These are phyloP conservation scores for Stomatorhinus walkeri DNA, from an alignment of 2,797 vertebrate species.

Conservation along the genomic window DNA sequence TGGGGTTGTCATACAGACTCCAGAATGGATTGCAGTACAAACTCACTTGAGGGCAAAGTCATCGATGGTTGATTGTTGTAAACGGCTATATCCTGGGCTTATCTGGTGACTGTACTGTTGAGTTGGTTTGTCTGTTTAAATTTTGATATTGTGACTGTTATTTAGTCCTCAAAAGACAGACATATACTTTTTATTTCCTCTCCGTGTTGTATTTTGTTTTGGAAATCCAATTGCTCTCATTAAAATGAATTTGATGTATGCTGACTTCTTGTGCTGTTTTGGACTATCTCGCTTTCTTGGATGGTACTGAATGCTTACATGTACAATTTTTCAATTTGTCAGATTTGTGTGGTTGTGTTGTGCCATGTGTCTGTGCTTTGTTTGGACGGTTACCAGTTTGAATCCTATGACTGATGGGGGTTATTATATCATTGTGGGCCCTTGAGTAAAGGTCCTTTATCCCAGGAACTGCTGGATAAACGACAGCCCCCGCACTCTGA, in stretches of 20 bases:
- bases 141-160: slow-evolving; percentile 26
- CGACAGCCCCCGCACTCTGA: neutral
- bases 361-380: neutral
- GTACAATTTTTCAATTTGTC: neutral
- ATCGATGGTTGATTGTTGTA: slow-evolving; percentile 17
- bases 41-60: slow-evolving; percentile 9
- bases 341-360: neutral
- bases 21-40: slow-evolving; percentile 10
- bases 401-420: neutral
- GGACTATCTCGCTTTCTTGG: neutral
- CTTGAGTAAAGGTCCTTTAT: neutral
- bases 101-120: slow-evolving; percentile 18
- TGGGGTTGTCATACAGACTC: neutral
- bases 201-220: slow-evolving; percentile 23
- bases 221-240: slow-evolving; percentile 19
- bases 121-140: slow-evolving; percentile 20
- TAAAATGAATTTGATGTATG: slow-evolving; percentile 23
- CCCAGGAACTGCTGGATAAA: neutral
- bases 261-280: slow-evolving; percentile 3
- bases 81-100: slow-evolving; percentile 2
- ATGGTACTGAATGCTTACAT: neutral
- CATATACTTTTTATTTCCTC: slow-evolving; percentile 13
- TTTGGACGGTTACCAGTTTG: neutral
- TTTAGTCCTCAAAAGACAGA: slow-evolving; percentile 22
- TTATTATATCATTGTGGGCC: neutral